Percentiles rank a stretch among this genome's conserved stretches.
Conservation (phyloP, 1,140 invertebrate genomes). For the Augochlora pura region DNA sequence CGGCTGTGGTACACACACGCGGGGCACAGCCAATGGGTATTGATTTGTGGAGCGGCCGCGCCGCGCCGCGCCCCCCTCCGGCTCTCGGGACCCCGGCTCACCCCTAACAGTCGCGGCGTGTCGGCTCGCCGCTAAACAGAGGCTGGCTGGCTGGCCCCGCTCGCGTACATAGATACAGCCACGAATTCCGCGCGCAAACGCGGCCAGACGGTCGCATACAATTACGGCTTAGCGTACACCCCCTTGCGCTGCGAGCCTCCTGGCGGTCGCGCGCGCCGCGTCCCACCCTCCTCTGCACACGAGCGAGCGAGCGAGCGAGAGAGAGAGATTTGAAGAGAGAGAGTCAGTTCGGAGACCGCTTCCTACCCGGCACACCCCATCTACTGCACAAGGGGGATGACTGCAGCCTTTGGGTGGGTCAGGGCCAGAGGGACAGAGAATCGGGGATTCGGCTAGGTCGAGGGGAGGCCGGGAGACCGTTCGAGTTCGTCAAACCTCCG, state of each 20-base stretch:
- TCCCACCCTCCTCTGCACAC: constrained; percentile 39
- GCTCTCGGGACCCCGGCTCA: background rate
- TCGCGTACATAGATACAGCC: constrained; percentile 31
- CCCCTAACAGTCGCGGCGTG: background rate
- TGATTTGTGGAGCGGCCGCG: constrained; percentile 76
- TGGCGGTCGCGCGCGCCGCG: background rate
- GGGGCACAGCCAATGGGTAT: constrained; percentile 71
- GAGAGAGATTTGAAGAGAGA: background rate
- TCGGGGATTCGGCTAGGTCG: constrained; percentile 52
- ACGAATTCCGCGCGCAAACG: constrained; percentile 38
- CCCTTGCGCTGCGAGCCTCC: constrained; percentile 16
- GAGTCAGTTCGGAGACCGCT: constrained; percentile 54
- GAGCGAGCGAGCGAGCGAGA: too few relatives aligned
- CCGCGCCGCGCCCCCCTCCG: constrained; percentile 44
- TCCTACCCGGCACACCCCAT: constrained; percentile 49
- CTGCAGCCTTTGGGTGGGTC: constrained; percentile 79
- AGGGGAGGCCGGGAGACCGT: constrained; percentile 42
- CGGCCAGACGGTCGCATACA: constrained; percentile 18
- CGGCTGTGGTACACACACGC: constrained; percentile 58
- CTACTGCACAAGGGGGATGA: constrained; percentile 51
- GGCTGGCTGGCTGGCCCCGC: constrained; percentile 11
- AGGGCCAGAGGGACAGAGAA: constrained; percentile 70
- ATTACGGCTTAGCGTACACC: constrained; percentile 39
- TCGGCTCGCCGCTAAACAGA: constrained; percentile 28
- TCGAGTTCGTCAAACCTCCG: constrained; percentile 70